phyloP scores from a whole-genome alignment of 2,113 vertebrate species.

The Sebastes fasciatus region DNA sequence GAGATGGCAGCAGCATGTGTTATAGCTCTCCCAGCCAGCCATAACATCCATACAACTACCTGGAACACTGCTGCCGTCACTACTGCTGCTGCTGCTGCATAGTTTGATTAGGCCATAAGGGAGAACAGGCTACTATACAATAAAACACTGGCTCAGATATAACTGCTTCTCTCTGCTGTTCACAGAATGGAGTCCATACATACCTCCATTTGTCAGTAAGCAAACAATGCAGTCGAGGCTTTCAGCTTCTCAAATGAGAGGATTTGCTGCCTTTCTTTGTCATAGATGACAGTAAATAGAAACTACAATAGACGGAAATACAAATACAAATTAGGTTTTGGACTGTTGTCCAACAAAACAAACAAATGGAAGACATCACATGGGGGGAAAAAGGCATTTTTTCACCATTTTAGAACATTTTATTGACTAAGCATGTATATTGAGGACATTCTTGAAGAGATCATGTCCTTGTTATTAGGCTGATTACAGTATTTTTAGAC shows the following conservation, averaged over 20 bases:
- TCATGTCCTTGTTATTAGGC: not conserved
- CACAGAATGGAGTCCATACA: not conserved
- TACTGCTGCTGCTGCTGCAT: slow-evolving; percentile 32
- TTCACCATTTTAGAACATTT: not conserved
- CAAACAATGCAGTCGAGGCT: not conserved
- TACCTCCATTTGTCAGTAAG: not conserved
- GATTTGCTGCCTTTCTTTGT: not conserved
- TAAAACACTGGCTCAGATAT: slow-evolving; percentile 19
- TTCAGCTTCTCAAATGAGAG: not conserved
- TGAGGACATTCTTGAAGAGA: not conserved
- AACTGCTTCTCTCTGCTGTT: slow-evolving; percentile 6
- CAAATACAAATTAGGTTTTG: not conserved
- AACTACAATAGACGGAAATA: not conserved
- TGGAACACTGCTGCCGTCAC: slow-evolving; percentile 24
- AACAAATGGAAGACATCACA: not conserved
- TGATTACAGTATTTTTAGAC: not conserved
- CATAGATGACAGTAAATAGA: not conserved
- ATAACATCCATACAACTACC: slow-evolving; percentile 57
- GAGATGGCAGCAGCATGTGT: slow-evolving; percentile 69
- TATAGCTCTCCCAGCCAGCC: slow-evolving; percentile 55
- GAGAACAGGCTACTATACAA: slow-evolving; percentile 43
- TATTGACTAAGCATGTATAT: not conserved
- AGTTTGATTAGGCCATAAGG: slow-evolving; percentile 71
- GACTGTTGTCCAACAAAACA: not conserved
- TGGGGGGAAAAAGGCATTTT: not conserved